These are phyloP conservation scores for Gambusia holbrooki DNA, from an alignment of 2,113 vertebrate genomes.

Conservation along the genomic window DNA sequence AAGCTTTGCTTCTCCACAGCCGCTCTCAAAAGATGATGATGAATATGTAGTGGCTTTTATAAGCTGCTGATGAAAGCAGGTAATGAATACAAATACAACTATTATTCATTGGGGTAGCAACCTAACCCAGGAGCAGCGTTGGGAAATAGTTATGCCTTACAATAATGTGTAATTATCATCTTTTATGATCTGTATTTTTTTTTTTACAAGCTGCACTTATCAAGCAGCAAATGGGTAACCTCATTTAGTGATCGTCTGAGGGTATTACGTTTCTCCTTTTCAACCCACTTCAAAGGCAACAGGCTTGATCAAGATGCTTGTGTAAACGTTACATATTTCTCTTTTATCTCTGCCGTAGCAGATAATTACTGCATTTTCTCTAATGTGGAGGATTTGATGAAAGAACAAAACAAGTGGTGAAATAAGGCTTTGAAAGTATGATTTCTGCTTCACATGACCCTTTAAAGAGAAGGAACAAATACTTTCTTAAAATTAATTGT, in stretches of 20 bases:
- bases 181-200: conserved; percentile 43
- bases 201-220: conserved; percentile 50
- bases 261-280: conserved; percentile 36
- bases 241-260: conserved; percentile 45
- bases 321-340: conserved; percentile 57
- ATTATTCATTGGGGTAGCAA: conserved; percentile 19
- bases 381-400: conserved; percentile 46
- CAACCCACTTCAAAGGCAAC: conserved; percentile 61
- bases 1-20: conserved; percentile 36
- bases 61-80: conserved; percentile 25
- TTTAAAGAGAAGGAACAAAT: not conserved
- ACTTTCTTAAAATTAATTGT: not conserved
- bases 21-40: conserved; percentile 41
- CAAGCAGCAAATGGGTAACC: conserved; percentile 60
- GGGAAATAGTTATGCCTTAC: conserved; percentile 8
- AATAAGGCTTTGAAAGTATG: conserved; percentile 32
- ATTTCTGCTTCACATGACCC: not conserved
- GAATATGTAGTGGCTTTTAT: conserved; percentile 47
- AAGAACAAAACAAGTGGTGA: conserved; percentile 46
- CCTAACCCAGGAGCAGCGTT: conserved; percentile 5
- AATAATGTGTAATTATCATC: conserved; percentile 53
- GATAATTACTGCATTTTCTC: conserved; percentile 52
- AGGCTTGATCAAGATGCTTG: conserved; percentile 39
- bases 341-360: conserved; percentile 59
- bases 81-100: conserved; percentile 42